Percentiles rank a stretch among this genome's conserved stretches.
These are phyloP conservation scores for Teleogryllus occipitalis DNA, from an alignment of 1,140 invertebrate genomes.

Conservation along the genomic window DNA sequence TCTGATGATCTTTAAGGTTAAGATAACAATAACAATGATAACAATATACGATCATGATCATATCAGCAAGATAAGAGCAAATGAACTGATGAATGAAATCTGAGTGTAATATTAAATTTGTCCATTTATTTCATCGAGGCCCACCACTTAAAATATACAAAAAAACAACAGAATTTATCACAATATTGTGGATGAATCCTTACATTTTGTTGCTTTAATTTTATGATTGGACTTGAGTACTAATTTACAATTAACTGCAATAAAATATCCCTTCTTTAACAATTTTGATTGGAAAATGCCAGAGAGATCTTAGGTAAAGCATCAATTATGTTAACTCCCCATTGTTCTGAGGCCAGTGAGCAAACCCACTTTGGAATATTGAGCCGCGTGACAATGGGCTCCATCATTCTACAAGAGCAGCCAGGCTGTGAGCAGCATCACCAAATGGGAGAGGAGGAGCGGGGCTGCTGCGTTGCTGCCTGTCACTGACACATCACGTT, in stretches of 20 bases:
- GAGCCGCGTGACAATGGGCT: neutral
- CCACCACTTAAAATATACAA: neutral
- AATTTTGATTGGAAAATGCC: neutral
- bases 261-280: neutral
- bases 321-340: neutral
- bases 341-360: neutral
- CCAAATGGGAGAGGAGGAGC: neutral
- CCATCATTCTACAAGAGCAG: conserved; percentile 2
- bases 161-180: neutral
- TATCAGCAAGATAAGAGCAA: neutral
- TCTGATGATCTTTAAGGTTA: too few relatives aligned
- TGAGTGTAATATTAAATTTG: neutral
- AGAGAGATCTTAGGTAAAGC: conserved; percentile 6
- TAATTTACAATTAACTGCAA: neutral
- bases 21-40: too few relatives aligned
- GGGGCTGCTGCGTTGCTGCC: conserved; percentile 34
- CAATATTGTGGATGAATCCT: neutral
- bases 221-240: neutral
- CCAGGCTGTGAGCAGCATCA: conserved; percentile 15
- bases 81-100: neutral
- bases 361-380: neutral
- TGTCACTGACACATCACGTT: conserved; percentile 71
- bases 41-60: too few relatives aligned
- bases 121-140: neutral
- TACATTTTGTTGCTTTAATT: neutral